phyloP scores from a whole-genome alignment of 1,140 invertebrate genomes.

The Micrasema longulum region DNA sequence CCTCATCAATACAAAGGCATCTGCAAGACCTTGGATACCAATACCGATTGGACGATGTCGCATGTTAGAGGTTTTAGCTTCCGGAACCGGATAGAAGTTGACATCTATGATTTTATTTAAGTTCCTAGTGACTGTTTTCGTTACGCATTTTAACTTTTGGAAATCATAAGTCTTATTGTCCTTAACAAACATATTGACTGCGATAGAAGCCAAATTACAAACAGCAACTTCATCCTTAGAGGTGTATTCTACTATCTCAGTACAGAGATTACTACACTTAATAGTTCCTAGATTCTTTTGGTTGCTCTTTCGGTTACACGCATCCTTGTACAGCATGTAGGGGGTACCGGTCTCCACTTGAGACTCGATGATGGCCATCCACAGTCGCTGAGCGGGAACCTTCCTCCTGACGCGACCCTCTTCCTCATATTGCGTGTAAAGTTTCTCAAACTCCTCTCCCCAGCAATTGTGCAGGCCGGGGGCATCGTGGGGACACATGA shows the following conservation, averaged over 20 bases:
- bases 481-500: constrained; percentile 97
- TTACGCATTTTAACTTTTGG: constrained; percentile 86
- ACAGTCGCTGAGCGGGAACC: constrained; percentile 89
- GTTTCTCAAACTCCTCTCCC: constrained; percentile 93
- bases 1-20: constrained; percentile 95
- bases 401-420: constrained; percentile 81
- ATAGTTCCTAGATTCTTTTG: constrained; percentile 99
- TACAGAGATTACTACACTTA: constrained; percentile 98
- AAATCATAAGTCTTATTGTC: constrained; percentile 89
- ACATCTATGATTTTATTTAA: constrained; percentile 98
- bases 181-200: constrained; percentile 98
- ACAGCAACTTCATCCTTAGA: constrained; percentile 95
- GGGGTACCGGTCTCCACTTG: constrained; percentile 99
- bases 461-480: constrained; percentile 92
- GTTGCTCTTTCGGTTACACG: constrained; percentile 97
- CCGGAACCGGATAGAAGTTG: constrained; percentile 94
- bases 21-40: constrained; percentile 96
- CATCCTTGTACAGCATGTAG: constrained; percentile 98
- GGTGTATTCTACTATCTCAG: constrained; percentile 96
- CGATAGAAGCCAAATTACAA: constrained; percentile 98
- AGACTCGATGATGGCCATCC: constrained; percentile 94
- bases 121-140: constrained; percentile 92
- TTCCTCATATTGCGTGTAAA: constrained; percentile 92
- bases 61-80: constrained; percentile 90
- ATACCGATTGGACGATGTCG: constrained; percentile 96